These are phyloP conservation scores for Chiloscyllium punctatum DNA, from an alignment of 2,797 vertebrate species.

Conservation along the genomic window DNA sequence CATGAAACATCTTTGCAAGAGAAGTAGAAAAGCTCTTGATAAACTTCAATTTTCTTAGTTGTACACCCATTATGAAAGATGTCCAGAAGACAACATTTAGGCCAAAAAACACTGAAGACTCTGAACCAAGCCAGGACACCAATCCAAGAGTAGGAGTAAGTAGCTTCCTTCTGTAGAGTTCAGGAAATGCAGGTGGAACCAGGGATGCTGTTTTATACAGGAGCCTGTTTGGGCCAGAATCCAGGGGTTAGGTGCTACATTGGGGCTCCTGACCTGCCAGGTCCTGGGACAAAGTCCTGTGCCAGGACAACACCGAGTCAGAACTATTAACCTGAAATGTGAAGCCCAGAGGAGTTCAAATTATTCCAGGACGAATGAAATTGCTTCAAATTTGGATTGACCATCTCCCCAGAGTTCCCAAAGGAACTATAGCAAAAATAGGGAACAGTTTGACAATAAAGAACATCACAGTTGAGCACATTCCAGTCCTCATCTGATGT, in stretches of 20 bases:
- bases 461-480: neutral
- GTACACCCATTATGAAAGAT: neutral
- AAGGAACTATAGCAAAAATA: no score
- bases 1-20: neutral
- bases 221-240: no score
- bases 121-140: neutral
- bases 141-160: neutral
- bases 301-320: no score
- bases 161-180: neutral
- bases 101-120: neutral
- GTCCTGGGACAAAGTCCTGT: no score
- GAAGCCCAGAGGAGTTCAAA: no score
- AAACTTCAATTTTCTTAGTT: neutral
- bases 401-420: neutral
- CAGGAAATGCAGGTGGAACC: neutral
- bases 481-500: no score
- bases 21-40: neutral
- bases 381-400: neutral
- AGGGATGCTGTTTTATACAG: neutral
- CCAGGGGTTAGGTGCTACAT: no score
- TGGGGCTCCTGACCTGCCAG: no score
- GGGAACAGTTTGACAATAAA: neutral
- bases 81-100: neutral
- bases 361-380: no score
- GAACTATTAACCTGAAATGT: no score